A percentile compares a stretch with the other conserved stretches of the same genome.
These are phyloP conservation scores for Mirza zaza DNA, from an alignment of 2,113 vertebrate genomes.

Conservation along the genomic window DNA sequence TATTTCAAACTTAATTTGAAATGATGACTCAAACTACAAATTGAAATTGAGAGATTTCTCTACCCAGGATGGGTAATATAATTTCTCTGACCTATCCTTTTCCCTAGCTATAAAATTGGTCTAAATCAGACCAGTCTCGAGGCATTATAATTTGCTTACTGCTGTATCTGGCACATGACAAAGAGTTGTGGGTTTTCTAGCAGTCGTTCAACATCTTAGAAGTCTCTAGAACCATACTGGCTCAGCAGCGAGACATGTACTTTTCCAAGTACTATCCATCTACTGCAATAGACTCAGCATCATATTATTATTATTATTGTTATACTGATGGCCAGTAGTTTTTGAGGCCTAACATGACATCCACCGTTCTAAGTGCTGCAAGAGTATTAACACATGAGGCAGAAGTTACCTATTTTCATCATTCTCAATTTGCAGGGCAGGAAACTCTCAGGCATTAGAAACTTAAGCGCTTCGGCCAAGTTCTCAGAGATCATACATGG, in stretches of 20 bases:
- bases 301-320: no score
- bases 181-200: accelerated
- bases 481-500: not conserved
- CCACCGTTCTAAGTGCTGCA: accelerated
- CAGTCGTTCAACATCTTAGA: accelerated
- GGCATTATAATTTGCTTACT: not conserved
- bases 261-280: not conserved
- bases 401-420: not conserved
- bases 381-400: no score
- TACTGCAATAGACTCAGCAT: no score
- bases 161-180: accelerated
- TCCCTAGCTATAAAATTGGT: not conserved
- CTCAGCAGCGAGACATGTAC: accelerated
- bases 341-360: accelerated
- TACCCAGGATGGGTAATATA: not conserved
- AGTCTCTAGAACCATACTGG: accelerated
- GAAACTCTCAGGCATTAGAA: not conserved
- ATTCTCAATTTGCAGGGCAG: not conserved
- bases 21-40: not conserved
- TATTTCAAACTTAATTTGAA: not conserved
- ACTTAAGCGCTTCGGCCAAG: no score
- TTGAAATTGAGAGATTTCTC: not conserved
- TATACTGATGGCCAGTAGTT: not conserved
- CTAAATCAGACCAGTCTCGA: not conserved
- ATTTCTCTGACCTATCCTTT: not conserved